Percentiles rank a stretch among this genome's conserved stretches.
Conservation (phyloP, 2,888 invertebrate species). For the Xestia c-nigrum region DNA sequence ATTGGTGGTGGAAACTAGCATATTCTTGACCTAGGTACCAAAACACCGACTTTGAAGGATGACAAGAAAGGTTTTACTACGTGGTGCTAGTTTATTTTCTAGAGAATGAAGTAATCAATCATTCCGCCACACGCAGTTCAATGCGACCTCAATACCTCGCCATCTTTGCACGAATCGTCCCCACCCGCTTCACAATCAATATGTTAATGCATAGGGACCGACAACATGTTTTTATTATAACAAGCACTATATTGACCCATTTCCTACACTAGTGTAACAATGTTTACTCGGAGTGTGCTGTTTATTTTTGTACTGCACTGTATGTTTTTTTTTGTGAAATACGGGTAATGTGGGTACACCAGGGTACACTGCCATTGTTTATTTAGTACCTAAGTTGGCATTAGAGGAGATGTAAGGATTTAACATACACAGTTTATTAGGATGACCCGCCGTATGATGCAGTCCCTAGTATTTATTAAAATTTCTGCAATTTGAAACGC, state of each 20-base stretch:
- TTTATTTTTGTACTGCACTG: conserved; percentile 34
- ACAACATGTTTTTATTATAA: conserved; percentile 22
- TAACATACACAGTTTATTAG: neutral
- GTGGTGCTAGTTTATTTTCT: neutral
- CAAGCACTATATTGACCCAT: conserved; percentile 28
- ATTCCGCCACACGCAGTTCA: neutral
- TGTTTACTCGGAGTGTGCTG: conserved; percentile 32
- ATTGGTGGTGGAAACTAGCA: too few species aligned
- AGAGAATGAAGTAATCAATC: conserved; percentile 28
- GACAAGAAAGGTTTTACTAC: neutral
- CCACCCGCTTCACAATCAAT: conserved; percentile 23
- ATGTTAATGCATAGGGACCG: conserved; percentile 31
- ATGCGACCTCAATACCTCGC: conserved; percentile 19
- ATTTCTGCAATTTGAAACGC: neutral
- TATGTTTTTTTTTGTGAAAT: conserved; percentile 16
- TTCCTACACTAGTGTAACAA: conserved; percentile 25
- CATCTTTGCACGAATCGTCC: neutral
- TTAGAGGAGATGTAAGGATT: neutral
- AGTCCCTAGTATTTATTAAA: neutral
- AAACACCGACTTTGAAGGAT: neutral
- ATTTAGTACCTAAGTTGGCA: neutral
- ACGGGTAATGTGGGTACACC: neutral
- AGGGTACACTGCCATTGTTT: neutral
- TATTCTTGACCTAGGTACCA: neutral
- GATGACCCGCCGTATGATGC: neutral